These are phyloP conservation scores for Drosophila siamana DNA, from an alignment of 2,888 invertebrate species.

Conservation along the genomic window DNA sequence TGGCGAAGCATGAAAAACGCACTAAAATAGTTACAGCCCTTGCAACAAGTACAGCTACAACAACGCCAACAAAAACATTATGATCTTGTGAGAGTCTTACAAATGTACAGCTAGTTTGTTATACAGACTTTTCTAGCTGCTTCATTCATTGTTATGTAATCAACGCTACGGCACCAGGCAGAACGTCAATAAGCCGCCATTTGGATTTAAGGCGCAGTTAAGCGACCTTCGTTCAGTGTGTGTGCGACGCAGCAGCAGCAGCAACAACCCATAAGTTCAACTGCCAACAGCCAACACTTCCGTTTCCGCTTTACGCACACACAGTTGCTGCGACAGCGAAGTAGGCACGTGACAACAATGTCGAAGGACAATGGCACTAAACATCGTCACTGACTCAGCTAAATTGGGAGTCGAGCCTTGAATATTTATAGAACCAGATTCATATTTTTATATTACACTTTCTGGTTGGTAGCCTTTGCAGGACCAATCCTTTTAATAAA, in stretches of 20 bases:
- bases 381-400: slow-evolving; percentile 6
- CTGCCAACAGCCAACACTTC: slow-evolving; percentile 54
- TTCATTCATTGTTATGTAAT: slow-evolving; percentile 66
- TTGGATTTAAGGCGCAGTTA: slow-evolving; percentile 64
- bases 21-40: slow-evolving; percentile 68
- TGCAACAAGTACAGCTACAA: slow-evolving; percentile 21
- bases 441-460: too few relatives aligned
- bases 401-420: slow-evolving; percentile 3
- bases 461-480: too few relatives aligned
- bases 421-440: slow-evolving; percentile 1
- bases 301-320: slow-evolving; percentile 54
- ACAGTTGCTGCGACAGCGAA: neutral
- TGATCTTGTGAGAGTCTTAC: slow-evolving; percentile 33
- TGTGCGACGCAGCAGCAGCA: slow-evolving; percentile 16
- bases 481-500: too few relatives aligned
- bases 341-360: slow-evolving; percentile 51
- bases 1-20: slow-evolving; percentile 72
- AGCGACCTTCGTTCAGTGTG: slow-evolving; percentile 34
- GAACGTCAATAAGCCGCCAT: slow-evolving; percentile 52
- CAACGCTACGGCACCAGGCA: slow-evolving; percentile 41
- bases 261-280: slow-evolving; percentile 41
- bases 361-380: slow-evolving; percentile 39
- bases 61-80: slow-evolving; percentile 31
- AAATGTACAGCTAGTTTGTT: slow-evolving; percentile 21
- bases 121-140: slow-evolving; percentile 22